phyloP scores from a whole-genome alignment of 2,797 vertebrate genomes.

The Hephaestus fuliginosus region DNA sequence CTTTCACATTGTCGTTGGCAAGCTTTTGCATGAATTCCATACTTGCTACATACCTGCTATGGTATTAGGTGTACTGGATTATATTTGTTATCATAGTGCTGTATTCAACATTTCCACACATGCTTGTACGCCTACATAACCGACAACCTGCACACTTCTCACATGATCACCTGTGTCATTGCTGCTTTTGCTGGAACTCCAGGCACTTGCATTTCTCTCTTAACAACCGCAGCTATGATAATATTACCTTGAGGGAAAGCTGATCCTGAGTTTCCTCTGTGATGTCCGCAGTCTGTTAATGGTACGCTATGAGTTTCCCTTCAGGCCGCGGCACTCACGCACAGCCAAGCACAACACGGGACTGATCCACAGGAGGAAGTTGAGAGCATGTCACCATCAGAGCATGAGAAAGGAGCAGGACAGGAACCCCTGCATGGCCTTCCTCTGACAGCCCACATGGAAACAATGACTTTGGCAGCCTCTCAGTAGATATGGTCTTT shows the following conservation, averaged over 20 bases:
- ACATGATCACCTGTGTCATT: slow-evolving; percentile 34
- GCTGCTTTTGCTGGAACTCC: slow-evolving; percentile 12
- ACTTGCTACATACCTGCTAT: neutral
- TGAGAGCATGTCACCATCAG: slow-evolving; percentile 67
- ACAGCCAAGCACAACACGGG: slow-evolving; percentile 73
- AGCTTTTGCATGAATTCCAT: slow-evolving; percentile 27
- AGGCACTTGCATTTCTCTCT: slow-evolving; percentile 39
- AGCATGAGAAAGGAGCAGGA: slow-evolving; percentile 67
- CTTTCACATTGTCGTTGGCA: slow-evolving; percentile 22
- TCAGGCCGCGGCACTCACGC: slow-evolving; percentile 14
- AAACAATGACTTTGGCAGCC: slow-evolving; percentile 65
- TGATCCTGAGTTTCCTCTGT: slow-evolving; percentile 53
- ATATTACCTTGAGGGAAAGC: slow-evolving; percentile 62
- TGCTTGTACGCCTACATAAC: slow-evolving; percentile 13
- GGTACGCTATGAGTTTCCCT: slow-evolving; percentile 49
- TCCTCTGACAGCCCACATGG: slow-evolving; percentile 58
- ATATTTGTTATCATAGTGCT: slow-evolving; percentile 40
- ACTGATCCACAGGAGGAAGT: slow-evolving; percentile 66
- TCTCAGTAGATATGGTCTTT: slow-evolving; percentile 23
- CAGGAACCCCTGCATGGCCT: slow-evolving; percentile 65
- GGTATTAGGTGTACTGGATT: slow-evolving; percentile 19
- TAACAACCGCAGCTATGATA: slow-evolving; percentile 56
- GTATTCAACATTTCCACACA: slow-evolving; percentile 26
- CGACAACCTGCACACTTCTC: slow-evolving; percentile 38
- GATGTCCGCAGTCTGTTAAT: slow-evolving; percentile 42